These are phyloP conservation scores for Lordiphosa mommai DNA, from an alignment of 1,140 invertebrate genomes.

Conservation along the genomic window DNA sequence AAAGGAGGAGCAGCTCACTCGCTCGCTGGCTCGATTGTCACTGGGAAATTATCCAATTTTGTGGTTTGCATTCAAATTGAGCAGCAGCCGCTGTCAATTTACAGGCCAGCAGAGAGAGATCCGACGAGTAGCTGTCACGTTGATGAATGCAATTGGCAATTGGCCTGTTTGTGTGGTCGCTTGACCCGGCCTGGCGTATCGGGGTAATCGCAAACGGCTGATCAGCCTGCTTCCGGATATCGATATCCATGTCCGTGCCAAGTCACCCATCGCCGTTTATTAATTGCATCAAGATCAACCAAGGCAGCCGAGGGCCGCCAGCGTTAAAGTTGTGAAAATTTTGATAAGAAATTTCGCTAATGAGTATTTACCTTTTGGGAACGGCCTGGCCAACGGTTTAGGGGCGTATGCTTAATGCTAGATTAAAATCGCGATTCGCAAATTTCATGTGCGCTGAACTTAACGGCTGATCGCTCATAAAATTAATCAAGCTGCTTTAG, in stretches of 20 bases:
- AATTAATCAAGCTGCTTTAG: slow-evolving; percentile 80
- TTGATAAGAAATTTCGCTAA: slow-evolving; percentile 66
- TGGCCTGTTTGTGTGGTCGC: slow-evolving; percentile 49
- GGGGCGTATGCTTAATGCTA: slow-evolving; percentile 76
- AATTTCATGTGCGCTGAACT: slow-evolving; percentile 74
- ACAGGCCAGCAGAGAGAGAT: slow-evolving; percentile 40
- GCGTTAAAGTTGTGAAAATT: slow-evolving; percentile 15
- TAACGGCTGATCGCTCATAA: slow-evolving; percentile 80
- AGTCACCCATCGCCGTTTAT: slow-evolving; percentile 36
- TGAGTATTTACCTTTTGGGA: slow-evolving; percentile 71
- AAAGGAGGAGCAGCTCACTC: slow-evolving; percentile 26
- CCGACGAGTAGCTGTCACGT: slow-evolving; percentile 61
- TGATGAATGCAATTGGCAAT: slow-evolving; percentile 65
- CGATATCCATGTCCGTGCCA: slow-evolving; percentile 35
- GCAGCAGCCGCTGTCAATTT: slow-evolving; percentile 69
- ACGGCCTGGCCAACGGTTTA: slow-evolving; percentile 15
- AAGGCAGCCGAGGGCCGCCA: slow-evolving; percentile 33
- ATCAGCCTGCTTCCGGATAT: slow-evolving; percentile 52
- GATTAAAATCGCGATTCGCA: slow-evolving; percentile 55
- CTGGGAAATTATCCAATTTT: slow-evolving; percentile 80
- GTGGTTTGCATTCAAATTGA: slow-evolving; percentile 77
- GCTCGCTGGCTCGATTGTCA: slow-evolving; percentile 53
- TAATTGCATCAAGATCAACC: slow-evolving; percentile 73
- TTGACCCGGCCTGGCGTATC: not conserved
- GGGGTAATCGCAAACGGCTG: slow-evolving; percentile 45